Percentiles rank a stretch among this genome's conserved stretches.
phyloP scores from a whole-genome alignment of 2,113 vertebrate species.

The Grantiella picta region DNA sequence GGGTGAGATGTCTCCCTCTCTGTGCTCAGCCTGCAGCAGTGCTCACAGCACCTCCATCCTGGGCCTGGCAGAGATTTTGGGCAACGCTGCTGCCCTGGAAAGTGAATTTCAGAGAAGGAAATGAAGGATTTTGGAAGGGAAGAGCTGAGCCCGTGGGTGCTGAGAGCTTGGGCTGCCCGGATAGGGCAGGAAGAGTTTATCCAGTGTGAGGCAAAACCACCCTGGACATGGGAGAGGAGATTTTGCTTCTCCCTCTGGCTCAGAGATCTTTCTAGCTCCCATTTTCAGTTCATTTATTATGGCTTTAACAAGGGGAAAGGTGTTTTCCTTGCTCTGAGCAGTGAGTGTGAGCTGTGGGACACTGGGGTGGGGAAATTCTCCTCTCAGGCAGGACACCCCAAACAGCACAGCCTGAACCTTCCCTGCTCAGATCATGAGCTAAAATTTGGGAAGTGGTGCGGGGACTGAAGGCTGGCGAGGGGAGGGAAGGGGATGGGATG shows the following conservation, averaged over 20 bases:
- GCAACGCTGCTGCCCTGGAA: background rate
- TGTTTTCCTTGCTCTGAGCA: background rate
- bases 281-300: background rate
- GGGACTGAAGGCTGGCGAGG: background rate
- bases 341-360: background rate
- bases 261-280: background rate
- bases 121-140: background rate
- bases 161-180: background rate
- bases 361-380: background rate
- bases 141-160: background rate
- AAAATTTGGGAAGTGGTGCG: background rate
- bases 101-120: background rate
- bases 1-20: background rate
- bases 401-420: background rate
- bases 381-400: background rate
- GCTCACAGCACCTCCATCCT: accelerated
- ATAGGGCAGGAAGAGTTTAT: background rate
- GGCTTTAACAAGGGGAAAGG: background rate
- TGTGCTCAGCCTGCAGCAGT: accelerated
- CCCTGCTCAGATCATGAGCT: accelerated
- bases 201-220: background rate
- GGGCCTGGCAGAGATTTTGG: background rate
- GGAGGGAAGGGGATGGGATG: background rate
- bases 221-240: accelerated
- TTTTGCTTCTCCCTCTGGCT: background rate